These are phyloP conservation scores for Drosophila tani DNA, from an alignment of 1,140 invertebrate genomes.

Conservation along the genomic window DNA sequence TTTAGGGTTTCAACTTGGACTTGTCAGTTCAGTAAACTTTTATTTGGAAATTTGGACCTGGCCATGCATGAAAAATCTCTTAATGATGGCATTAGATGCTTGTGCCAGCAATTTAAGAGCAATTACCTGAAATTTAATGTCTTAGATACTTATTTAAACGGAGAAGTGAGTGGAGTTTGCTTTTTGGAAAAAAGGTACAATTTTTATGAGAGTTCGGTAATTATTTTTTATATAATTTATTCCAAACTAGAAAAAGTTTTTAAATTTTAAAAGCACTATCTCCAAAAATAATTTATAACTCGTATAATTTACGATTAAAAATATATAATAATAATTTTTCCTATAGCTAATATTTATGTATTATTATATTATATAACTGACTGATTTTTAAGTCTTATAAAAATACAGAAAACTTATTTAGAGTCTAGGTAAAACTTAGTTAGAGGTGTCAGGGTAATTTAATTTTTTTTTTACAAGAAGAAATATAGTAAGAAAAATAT, in stretches of 20 bases:
- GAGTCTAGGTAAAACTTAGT: too few relatives aligned
- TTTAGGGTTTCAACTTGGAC: slow-evolving; percentile 18
- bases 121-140: slow-evolving; percentile 9
- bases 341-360: too few relatives aligned
- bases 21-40: slow-evolving; percentile 38
- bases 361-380: too few relatives aligned
- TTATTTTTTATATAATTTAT: not conserved
- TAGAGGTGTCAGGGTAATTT: too few relatives aligned
- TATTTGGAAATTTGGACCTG: slow-evolving; percentile 17
- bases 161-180: not conserved
- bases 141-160: slow-evolving; percentile 3
- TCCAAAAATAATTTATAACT: too few relatives aligned
- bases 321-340: too few relatives aligned
- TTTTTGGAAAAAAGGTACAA: not conserved
- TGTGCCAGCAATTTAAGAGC: slow-evolving; percentile 19
- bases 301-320: too few relatives aligned
- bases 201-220: not conserved
- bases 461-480: too few relatives aligned
- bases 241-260: too few relatives aligned
- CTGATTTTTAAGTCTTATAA: too few relatives aligned
- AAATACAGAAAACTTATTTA: too few relatives aligned
- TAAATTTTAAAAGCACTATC: too few relatives aligned
- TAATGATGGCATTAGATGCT: slow-evolving; percentile 37
- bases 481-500: not conserved
- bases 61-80: slow-evolving; percentile 31